Conservation (phyloP, 2,888 invertebrate species). For the Andrena flavipes region DNA sequence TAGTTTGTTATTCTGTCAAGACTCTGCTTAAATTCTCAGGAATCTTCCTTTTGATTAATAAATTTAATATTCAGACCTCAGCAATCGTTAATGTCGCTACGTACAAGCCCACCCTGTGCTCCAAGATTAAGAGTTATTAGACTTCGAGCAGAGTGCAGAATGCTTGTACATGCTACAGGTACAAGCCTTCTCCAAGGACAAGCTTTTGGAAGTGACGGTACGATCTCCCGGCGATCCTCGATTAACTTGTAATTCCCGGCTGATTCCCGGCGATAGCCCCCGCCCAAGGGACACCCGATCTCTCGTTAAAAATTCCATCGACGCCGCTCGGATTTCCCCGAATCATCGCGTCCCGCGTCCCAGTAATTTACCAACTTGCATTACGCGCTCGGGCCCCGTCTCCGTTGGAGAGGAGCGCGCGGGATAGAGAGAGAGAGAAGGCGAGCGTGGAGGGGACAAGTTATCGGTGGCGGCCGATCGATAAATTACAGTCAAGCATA, state of each 20-base stretch:
- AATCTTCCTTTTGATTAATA: too few species aligned
- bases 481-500: conserved; percentile 71
- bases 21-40: too few species aligned
- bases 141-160: too few species aligned
- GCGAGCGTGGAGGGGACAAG: conserved; percentile 20
- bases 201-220: conserved; percentile 14
- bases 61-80: too few species aligned
- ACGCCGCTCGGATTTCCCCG: conserved; percentile 44
- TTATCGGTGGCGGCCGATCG: conserved; percentile 66
- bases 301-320: conserved; percentile 59
- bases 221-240: conserved; percentile 42
- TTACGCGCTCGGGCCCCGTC: conserved; percentile 17
- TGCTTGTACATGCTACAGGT: too few species aligned
- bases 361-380: conserved; percentile 51
- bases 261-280: conserved; percentile 38
- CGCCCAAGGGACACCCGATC: conserved; percentile 33
- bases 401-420: conserved; percentile 5
- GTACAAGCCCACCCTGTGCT: too few species aligned
- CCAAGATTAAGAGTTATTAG: too few species aligned
- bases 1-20: too few species aligned
- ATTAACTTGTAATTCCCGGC: conserved; percentile 56
- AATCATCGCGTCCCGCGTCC: conserved; percentile 41
- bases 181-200: not conserved
- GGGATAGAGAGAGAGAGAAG: not conserved
- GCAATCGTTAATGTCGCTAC: too few species aligned